Percentiles rank a stretch among this genome's conserved stretches.
These are phyloP conservation scores for Lobophora halterata DNA, from an alignment of 2,888 invertebrate species.

Conservation along the genomic window DNA sequence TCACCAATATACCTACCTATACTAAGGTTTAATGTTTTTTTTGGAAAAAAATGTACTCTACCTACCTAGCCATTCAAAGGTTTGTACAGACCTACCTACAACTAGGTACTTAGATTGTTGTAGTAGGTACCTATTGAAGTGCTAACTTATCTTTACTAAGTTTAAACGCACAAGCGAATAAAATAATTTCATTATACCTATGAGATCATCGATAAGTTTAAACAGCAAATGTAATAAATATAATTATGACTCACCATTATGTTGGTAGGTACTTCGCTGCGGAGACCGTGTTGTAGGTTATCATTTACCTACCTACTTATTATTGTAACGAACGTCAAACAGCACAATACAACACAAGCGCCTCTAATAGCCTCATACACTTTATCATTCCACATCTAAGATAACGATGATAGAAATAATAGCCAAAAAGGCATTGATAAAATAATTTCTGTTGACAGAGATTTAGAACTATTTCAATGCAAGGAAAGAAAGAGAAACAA, in stretches of 20 bases:
- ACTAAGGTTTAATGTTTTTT: too few relatives aligned
- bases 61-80: slow-evolving; percentile 1
- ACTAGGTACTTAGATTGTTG: not conserved
- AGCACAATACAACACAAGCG: slow-evolving; percentile 40
- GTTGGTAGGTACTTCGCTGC: slow-evolving; percentile 59
- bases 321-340: slow-evolving; percentile 67
- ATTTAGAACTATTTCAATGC: slow-evolving; percentile 33
- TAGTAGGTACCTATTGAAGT: not conserved
- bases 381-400: slow-evolving; percentile 41
- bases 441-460: slow-evolving; percentile 21
- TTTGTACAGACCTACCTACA: slow-evolving; percentile 10
- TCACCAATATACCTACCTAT: too few relatives aligned
- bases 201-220: slow-evolving; percentile 77
- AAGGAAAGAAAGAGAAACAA: slow-evolving; percentile 59
- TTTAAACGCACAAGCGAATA: slow-evolving; percentile 41
- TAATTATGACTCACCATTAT: slow-evolving; percentile 78
- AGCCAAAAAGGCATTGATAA: slow-evolving; percentile 12
- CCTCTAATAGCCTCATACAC: slow-evolving; percentile 43
- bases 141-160: too few relatives aligned
- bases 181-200: slow-evolving; percentile 43
- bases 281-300: slow-evolving; percentile 77
- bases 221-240: slow-evolving; percentile 77
- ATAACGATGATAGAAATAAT: slow-evolving; percentile 24
- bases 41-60: not conserved
- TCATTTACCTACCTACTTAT: slow-evolving; percentile 57